A percentile compares a stretch with the other conserved stretches of the same genome.
Conservation (phyloP, 2,888 invertebrate genomes). For the Anodontia alba region DNA sequence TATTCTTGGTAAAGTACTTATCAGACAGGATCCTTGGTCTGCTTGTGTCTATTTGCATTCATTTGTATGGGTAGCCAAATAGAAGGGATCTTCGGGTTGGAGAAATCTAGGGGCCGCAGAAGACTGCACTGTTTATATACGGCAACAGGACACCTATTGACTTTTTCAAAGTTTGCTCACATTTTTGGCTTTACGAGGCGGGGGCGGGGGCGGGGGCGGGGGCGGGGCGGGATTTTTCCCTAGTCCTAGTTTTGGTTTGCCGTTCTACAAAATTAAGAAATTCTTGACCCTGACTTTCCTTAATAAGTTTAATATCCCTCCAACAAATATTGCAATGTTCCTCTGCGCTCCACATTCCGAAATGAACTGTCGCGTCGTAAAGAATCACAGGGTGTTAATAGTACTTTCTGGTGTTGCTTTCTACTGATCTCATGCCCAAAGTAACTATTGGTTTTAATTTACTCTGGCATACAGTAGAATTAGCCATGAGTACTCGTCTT, state of each 20-base stretch:
- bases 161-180: constrained; percentile 27
- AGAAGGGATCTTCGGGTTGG: constrained; percentile 29
- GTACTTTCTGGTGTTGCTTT: constrained; percentile 37
- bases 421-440: constrained; percentile 36
- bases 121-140: constrained; percentile 31
- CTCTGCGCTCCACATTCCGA: constrained; percentile 27
- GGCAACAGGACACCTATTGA: constrained; percentile 19
- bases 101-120: constrained; percentile 31
- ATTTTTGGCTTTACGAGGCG: constrained; percentile 46
- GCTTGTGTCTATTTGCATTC: constrained; percentile 44
- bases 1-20: neutral
- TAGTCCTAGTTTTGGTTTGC: constrained; percentile 45
- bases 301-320: constrained; percentile 23
- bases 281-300: constrained; percentile 27
- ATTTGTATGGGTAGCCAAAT: too few relatives aligned
- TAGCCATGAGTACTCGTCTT: too few relatives aligned
- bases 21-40: constrained; percentile 36
- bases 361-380: constrained; percentile 40
- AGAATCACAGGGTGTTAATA: constrained; percentile 43
- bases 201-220: too few relatives aligned
- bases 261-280: constrained; percentile 36
- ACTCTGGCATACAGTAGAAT: too few relatives aligned
- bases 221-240: too few relatives aligned
- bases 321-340: constrained; percentile 48
- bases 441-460: too few relatives aligned